Conservation (phyloP, 2,888 invertebrate species). For the Hipparchia sbordonii region DNA sequence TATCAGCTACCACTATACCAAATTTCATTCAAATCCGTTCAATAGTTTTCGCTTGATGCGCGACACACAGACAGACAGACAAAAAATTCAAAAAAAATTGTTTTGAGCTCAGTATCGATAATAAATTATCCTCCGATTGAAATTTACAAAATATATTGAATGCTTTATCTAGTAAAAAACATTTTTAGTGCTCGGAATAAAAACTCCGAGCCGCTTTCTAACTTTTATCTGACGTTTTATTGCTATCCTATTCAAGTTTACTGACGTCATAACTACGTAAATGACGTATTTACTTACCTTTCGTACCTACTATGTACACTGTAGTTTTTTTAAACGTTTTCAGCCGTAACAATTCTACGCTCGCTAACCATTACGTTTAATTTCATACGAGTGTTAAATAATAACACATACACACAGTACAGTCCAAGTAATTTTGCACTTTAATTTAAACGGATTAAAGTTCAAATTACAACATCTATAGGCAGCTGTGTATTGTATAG, state of each 20-base stretch:
- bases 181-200: neutral
- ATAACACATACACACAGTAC: neutral
- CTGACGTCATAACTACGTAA: neutral
- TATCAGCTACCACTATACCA: too few species aligned
- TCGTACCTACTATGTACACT: neutral
- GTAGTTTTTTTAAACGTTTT: neutral
- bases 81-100: too few species aligned
- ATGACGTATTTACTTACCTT: neutral
- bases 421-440: neutral
- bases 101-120: too few species aligned
- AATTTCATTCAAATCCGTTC: too few species aligned
- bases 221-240: neutral
- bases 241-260: neutral
- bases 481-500: slow-evolving; percentile 8
- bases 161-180: too few species aligned
- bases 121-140: too few species aligned
- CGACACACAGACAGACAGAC: too few species aligned
- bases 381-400: neutral
- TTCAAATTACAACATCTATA: slow-evolving; percentile 1
- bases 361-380: neutral
- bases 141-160: too few species aligned
- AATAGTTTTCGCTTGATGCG: too few species aligned
- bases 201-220: neutral
- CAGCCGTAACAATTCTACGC: neutral
- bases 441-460: neutral